Conservation (phyloP, 2,888 invertebrate genomes). For the Latheticus oryzae region DNA sequence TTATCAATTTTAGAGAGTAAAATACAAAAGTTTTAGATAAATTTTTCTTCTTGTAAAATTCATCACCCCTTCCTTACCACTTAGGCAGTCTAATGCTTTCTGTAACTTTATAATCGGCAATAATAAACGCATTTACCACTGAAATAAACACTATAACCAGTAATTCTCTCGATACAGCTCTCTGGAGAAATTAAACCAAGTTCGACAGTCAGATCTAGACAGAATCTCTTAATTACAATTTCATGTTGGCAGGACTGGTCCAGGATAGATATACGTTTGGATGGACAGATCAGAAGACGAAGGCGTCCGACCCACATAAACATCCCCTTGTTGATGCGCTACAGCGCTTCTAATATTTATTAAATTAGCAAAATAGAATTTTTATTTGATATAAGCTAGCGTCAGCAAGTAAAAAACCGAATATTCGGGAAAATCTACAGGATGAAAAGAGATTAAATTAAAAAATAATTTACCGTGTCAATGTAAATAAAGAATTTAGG, state of each 20-base stretch:
- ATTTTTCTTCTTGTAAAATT: no score
- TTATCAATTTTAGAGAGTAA: no score
- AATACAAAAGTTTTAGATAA: no score
- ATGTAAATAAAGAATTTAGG: slow-evolving; percentile 5
- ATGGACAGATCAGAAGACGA: slow-evolving; percentile 45
- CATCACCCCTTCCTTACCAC: no score
- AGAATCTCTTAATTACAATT: slow-evolving; percentile 56
- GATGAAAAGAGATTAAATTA: neutral
- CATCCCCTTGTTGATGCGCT: slow-evolving; percentile 36
- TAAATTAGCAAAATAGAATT: no score
- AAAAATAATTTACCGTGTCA: slow-evolving; percentile 11
- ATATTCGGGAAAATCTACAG: neutral
- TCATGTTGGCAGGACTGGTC: slow-evolving; percentile 50
- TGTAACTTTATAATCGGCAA: slow-evolving; percentile 50
- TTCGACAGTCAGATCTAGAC: slow-evolving; percentile 56
- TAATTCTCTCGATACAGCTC: slow-evolving; percentile 52
- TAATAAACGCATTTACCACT: slow-evolving; percentile 50
- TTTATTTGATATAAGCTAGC: no score
- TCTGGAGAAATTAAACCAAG: slow-evolving; percentile 63
- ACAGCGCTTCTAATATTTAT: slow-evolving; percentile 26
- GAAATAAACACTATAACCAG: slow-evolving; percentile 49
- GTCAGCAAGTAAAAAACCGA: slow-evolving; percentile 2
- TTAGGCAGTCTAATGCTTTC: no score
- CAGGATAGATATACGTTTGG: slow-evolving; percentile 50
- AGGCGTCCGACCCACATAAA: slow-evolving; percentile 39